Percentiles rank a stretch among this genome's conserved stretches.
These are phyloP conservation scores for Silurus aristotelis DNA, from an alignment of 2,797 vertebrate species.

Conservation along the genomic window DNA sequence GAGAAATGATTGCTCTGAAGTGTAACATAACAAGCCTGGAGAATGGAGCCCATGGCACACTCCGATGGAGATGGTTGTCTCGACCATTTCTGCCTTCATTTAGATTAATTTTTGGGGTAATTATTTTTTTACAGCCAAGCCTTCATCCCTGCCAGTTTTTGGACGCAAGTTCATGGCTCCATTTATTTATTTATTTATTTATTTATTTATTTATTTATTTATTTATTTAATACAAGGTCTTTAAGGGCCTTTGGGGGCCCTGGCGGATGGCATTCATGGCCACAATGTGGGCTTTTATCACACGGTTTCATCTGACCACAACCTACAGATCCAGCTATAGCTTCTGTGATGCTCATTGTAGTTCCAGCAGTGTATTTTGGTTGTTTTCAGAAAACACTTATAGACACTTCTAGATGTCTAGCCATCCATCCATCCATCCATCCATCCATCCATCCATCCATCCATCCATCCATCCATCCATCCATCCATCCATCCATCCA, in stretches of 20 bases:
- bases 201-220: no score
- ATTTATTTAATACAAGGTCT: no score
- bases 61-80: background rate
- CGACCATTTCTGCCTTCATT: background rate
- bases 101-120: background rate
- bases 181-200: background rate
- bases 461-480: background rate
- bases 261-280: background rate
- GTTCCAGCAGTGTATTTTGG: background rate
- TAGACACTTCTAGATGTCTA: background rate
- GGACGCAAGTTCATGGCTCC: background rate
- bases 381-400: background rate
- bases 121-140: background rate
- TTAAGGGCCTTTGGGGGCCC: no score
- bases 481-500: background rate
- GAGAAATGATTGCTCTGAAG: background rate
- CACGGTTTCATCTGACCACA: background rate
- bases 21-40: background rate
- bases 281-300: background rate
- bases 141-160: background rate
- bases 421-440: background rate
- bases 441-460: background rate
- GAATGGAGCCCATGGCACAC: background rate
- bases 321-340: background rate
- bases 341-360: background rate